Base-by-base conservation (phyloP, 1,140 invertebrate species). In the Conus betulinus region DNA sequence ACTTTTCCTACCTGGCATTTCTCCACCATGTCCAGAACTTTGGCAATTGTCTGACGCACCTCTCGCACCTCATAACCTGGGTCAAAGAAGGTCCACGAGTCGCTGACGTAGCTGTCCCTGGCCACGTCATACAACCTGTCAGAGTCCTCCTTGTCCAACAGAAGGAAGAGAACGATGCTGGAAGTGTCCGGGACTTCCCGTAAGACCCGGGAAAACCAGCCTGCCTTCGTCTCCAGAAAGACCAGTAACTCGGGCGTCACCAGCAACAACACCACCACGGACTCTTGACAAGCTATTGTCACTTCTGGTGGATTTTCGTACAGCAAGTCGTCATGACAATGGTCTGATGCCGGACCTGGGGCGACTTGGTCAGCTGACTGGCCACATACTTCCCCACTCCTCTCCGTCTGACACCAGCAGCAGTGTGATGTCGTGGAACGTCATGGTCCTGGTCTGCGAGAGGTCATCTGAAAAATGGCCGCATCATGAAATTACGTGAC, bases 231-330 rank as follows among this genome's bases (percentile, higher is more conserved):
- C 7, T 25, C 13, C 55, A 89, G 78, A 60, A 79, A 89, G 8
- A 4, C 23, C 83, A 82, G 83, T 25, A 86, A 39, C 20, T 86
- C 84, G 0, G 88, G 88, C 2, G 88, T 81, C 0, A 83, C 84
- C 52, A 89, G 78, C 20, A 89, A 55, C 51, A 89, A 3, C 27
- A 89, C 83, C 71, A 89, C 84, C 6, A 57, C 57, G 25, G 84
- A 86, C 11, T 86, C 11, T 3, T 20, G 3, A 23, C 67, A 78
- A 0, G 88, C 88, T 11, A n/a, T 7, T 17, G 71, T 79, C 60
- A 89, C 76, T 39, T 89, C 83, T 39, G 88, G 76, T 11, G 88
- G 88, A 55, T 89, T 89, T 71, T 89, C 84, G 85, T 89, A 89
- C 55, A 82, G 74, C 84, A 79, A 17, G 17, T 85, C 27, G n/a